Base-by-base conservation (phyloP, 2,797 vertebrate species). In the Leuciscus waleckii region DNA sequence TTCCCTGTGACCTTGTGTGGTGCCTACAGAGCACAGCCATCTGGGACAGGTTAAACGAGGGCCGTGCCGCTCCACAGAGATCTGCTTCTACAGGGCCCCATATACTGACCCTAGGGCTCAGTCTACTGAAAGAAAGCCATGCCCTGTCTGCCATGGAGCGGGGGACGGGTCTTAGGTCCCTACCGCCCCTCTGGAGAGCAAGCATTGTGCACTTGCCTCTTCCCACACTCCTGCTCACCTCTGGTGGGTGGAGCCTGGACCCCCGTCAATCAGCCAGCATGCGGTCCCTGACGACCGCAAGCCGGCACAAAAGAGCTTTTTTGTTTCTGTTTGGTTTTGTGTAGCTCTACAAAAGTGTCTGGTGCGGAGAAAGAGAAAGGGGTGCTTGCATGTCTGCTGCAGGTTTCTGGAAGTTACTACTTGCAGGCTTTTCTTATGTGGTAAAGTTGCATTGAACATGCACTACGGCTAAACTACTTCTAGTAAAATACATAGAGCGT, bases 141-240 rank as follows among this genome's bases (percentile, higher is more conserved):
- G 88, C 81, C 86, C 90, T 89, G 84, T 87, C 85, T 89, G 81
- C 84, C 87, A 87, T 41, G 68, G 81, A 84, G 81, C 79, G 35
- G 81, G 69, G 84, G 51, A 84, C 79, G 43, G 77, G 76, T 82
- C 56, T 80, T 67, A 69, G 79, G 81, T 75, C 85, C 84, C 85
- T 69, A 74, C 79, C 79, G 37, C 85, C 81, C 56, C 71, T 84
- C 75, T n/a, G n/a, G 26, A 67, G 71, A 82, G 56, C 46, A 35
- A 32, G 81, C 87, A 87, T 90, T 90, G 90, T 90, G 84, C 80
- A 58, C 81, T 65, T 69, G 88, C 76, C 90, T 89, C 90, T 90
- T 90, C 90, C 88, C 90, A 90, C 90, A 90, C 90, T 89, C 90
- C 85, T 86, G 84, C 77, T 90, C 90, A 90, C 90, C 90, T 90